Percentiles rank a stretch among this genome's conserved stretches.
These are phyloP conservation scores for Dryobates pubescens DNA, from an alignment of 2,797 vertebrate genomes.

Conservation along the genomic window DNA sequence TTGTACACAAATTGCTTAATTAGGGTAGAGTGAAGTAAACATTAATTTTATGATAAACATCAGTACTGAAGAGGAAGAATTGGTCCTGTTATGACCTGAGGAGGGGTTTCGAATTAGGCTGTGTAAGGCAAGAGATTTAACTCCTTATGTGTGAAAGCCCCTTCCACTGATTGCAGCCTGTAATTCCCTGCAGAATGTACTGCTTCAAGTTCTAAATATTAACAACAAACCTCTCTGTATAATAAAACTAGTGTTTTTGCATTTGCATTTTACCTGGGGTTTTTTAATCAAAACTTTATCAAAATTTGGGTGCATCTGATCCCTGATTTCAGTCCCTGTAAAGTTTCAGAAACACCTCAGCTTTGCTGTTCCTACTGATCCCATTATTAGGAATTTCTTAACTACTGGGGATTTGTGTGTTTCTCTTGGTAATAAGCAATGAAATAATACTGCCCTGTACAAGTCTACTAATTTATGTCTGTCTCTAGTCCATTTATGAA, in stretches of 20 bases:
- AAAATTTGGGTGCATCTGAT: not conserved
- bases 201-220: not conserved
- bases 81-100: not conserved
- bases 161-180: not conserved
- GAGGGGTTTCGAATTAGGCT: not conserved
- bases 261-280: not conserved
- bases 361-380: not conserved
- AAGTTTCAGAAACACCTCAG: not conserved
- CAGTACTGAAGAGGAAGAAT: not conserved
- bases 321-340: not conserved
- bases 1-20: not conserved
- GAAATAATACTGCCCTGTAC: not conserved
- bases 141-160: not conserved
- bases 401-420: fast-evolving
- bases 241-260: not conserved
- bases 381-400: not conserved
- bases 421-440: not conserved
- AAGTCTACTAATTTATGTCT: not conserved
- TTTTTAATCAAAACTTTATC: not conserved
- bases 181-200: not conserved
- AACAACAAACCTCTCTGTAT: not conserved
- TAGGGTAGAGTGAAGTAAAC: not conserved
- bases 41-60: not conserved
- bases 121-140: not conserved
- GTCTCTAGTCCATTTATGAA: not conserved